Base-by-base conservation (phyloP, 2,888 invertebrate species). In the Trachelus troglodyta region DNA sequence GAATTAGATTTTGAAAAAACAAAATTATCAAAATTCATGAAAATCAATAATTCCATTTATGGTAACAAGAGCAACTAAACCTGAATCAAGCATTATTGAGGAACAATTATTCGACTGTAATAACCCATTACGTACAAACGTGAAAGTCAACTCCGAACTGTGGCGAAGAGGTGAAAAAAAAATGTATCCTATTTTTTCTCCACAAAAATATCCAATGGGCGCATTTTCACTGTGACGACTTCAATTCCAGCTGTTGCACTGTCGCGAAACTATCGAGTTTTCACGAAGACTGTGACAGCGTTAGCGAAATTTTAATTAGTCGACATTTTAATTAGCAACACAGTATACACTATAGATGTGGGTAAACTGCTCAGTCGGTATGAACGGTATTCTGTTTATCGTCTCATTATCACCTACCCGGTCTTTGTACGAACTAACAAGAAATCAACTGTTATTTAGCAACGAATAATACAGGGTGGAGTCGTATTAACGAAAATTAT, bases 171-270 rank as follows among this genome's bases (percentile, higher is more conserved):
- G 0, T 9, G 23, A 9, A 15, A 40, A 40, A 56, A 23, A 23
- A 1, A 56, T 23, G 1, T 9, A 0, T 23, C 15, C 56, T 1
- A 56, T 56, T 23, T 56, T 56, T 56, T 15, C 9, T 23, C 6
- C 6, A 56, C 15, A 6, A 56, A 56, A 56, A 56, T 23, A 15
- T 34, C 74, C 75, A 37, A 69, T 11, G 34, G 30, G 23, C 68
- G 56, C 69, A 75, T 80, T 74, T 76, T 75, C 69, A 79, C 73
- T 73, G 69, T 75, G 69, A 34, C 69, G 15, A 34, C 69, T 40
- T 74, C 33, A 69, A 15, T 33, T 69, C 34, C 33, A 69, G 73
- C 34, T 31, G 76, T n/a, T 31, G 69, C 69, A 69, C 15, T 56
- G 37, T 4, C 15, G 75, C 40, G 23, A 56, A 23, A 56, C 6